Evolutionary conservation across 2,113 vertebrate genomes (phyloP), one percentile per base, ranked within the genome.

Genomic region (Cyprinus carpio): DNA sequence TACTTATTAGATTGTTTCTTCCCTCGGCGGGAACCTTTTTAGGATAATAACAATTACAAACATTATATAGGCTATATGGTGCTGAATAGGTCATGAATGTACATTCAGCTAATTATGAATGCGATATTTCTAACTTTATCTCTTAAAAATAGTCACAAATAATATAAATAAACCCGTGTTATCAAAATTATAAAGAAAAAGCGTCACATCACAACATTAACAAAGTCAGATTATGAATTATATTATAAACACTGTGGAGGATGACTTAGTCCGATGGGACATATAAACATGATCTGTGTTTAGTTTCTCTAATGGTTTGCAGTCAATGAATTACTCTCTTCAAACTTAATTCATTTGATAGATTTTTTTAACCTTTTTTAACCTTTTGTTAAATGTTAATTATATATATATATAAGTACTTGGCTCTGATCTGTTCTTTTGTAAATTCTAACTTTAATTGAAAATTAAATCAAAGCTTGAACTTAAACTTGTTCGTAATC

Each of bases 201-300:
- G 25, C 37, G 37, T 49, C 40, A 25, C 10, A 74, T n/a, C 71
- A 74, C 10, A 43, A 34, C 65, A 2, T 69, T 75, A 54, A 15
- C 29, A 58, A 34, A 34, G 18, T 64, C 18, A 27, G 46, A 43
- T 64, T 25, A 64, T 64, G n/a, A 0, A 20, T 37, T 11, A 10
- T 69, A 37, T 71, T 62, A n/a, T 62, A 43, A 13, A 51, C 7
- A 31, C n/a, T 1, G 0, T 18, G 46, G 74, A 46, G 83, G 83
- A 31, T 3, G 58, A n/a, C 58, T 27, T 0, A 18, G 72, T 77
- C 58, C 15, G 60, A 67, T 15, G 72, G 74, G 72, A 65, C 54
- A 65, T 20, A 16, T 62, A 77, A 65, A 84, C 23, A 78, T 78
- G 4, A 77, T 76, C 60, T 77, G 72, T 64, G 46, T 49, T 60